Evolutionary conservation across 2,113 vertebrate species (phyloP), one percentile per base, ranked within the genome.

Genomic region (Petaurus breviceps): DNA sequence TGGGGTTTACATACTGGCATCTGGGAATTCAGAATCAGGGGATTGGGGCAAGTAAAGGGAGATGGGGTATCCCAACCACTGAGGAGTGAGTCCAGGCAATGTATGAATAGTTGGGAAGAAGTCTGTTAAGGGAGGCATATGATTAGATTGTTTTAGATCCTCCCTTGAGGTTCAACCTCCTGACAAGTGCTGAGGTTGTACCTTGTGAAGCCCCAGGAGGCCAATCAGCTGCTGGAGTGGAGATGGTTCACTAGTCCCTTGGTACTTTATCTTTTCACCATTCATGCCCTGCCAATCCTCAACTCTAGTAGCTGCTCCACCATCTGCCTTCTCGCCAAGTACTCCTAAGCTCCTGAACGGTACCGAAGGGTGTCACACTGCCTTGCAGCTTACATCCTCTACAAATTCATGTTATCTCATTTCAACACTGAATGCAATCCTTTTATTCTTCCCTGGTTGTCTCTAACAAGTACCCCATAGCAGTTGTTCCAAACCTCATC

Each of bases 271-370:
- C 6, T 11, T 49, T 0, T 0, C 9, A 84, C 68, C 68, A 84
- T 84, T 84, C 37, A 84, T 43, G 68, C 68, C 68, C 37, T 43
- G 37, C 68, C n/a, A 84, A 84, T 84, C 19, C 68, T 84, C 68
- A 84, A 23, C 16, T 84, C 19, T 84, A 43, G n/a, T 8, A 43
- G n/a, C 8, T 23, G 19, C 68, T 43, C 68, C n/a, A 43, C 37
- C 68, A 84, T 43, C 68, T 84, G 68, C 0, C 0, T 0, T 0
- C 49, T 93, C 92, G 22, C 31, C 47, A 47, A 0, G 50, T 43
- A 43, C 16, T 84, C 68, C n/a, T 43, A 84, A 84, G 68, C 68
- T 84, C 68, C n/a, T 43, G 37, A 43, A 43, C 68, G 43, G 16
- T 37, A 43, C 68, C 4, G 2, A 43, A 84, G n/a, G 68, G 23